Evolutionary conservation across 2,888 invertebrate species (phyloP), one percentile per base, ranked within the genome.

Genomic region (Acronicta psi): DNA sequence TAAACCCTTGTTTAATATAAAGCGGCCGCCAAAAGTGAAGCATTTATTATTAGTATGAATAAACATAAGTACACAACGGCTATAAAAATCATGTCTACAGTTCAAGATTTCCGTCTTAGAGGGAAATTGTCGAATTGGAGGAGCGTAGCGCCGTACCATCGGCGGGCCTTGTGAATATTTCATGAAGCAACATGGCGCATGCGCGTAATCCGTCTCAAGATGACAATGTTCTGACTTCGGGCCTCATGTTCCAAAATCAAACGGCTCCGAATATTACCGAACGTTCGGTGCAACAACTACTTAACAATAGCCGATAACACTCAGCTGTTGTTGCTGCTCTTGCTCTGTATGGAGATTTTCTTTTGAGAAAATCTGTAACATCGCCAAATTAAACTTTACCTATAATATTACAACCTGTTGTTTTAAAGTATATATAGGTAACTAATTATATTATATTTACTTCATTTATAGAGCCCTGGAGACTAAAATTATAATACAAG

Each of bases 91-190:
- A 73, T 77, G 69, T 66, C 63, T 71, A 62, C 72, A 69, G 65
- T 66, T 75, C 59, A 66, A 77, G 75, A 74, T 77, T 73, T 68
- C 72, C 59, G 69, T 72, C 71, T 73, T 73, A 56, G 59, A 69
- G 59, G 70, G 63, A 69, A 73, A 71, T 78, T 59, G 79, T 78
- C 65, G 69, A 71, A 76, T 71, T 69, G 61, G 17, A 69, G 71
- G 60, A 74, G 60, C 62, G 45, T 51, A 61, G 54, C 50, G 57
- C 58, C 64, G 73, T 70, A 67, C 70, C 75, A 76, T 70, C 59
- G 64, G 61, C 58, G 53, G 53, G 55, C 40, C 36, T 59, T 51
- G 51, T 83, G 77, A 83, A 84, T 83, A 79, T 84, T 84, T 79
- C 53, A 84, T 79, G 18, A 63, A 53, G 37, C 42, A 56, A 49